Evolutionary conservation across 1,140 invertebrate species (phyloP).

Genomic region (Hormaphis cornu): DNA sequence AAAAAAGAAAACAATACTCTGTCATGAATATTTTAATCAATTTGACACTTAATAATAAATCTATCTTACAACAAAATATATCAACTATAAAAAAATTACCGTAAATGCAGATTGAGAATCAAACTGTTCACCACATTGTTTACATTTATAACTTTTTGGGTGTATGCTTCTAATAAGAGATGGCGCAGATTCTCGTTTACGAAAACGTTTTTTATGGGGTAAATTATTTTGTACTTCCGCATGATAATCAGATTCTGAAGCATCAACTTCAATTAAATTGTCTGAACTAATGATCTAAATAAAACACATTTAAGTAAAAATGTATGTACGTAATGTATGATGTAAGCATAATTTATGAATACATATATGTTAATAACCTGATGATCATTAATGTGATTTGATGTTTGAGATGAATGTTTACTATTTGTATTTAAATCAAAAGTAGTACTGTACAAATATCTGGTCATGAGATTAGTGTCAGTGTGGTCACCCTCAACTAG

Average conservation of each 20-base stretch:
- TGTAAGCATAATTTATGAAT: too few species aligned
- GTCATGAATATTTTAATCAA: too few species aligned
- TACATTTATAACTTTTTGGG: slow-evolving; percentile 42
- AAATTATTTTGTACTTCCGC: slow-evolving; percentile 47
- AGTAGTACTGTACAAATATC: slow-evolving; percentile 21
- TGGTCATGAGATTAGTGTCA: slow-evolving; percentile 22
- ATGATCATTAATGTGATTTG: slow-evolving; percentile 19
- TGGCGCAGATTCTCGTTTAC: slow-evolving; percentile 45
- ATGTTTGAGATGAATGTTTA: slow-evolving; percentile 6
- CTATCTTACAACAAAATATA: too few species aligned
- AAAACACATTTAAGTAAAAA: not conserved
- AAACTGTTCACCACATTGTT: slow-evolving; percentile 42
- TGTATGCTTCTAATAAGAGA: slow-evolving; percentile 35
- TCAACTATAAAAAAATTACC: too few species aligned
- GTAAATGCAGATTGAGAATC: slow-evolving; percentile 38
- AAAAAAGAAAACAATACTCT: not conserved
- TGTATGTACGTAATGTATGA: not conserved
- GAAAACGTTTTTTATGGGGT: slow-evolving; percentile 58
- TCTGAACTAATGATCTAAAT: slow-evolving; percentile 18
- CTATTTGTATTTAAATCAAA: slow-evolving; percentile 13
- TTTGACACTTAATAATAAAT: too few species aligned
- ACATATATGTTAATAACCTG: not conserved
- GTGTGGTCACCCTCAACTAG: slow-evolving; percentile 3
- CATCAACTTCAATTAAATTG: slow-evolving; percentile 22
- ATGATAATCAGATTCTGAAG: slow-evolving; percentile 30